Conservation (phyloP, 2,113 vertebrate genomes). For the Tursiops truncatus region DNA sequence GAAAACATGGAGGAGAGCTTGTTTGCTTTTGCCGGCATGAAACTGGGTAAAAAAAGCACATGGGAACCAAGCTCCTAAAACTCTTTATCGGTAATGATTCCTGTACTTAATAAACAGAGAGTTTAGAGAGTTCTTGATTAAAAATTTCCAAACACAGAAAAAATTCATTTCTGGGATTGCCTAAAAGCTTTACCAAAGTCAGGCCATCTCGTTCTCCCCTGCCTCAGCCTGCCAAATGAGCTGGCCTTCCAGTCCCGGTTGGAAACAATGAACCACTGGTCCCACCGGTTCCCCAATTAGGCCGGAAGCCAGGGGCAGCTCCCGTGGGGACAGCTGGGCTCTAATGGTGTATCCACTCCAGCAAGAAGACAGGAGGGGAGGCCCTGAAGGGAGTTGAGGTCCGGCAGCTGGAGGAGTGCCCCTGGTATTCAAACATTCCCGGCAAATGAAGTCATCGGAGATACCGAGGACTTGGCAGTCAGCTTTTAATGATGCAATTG, state of each 20-base stretch:
- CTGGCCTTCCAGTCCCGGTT: conserved; percentile 13
- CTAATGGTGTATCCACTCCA: background rate
- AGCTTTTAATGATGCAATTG: conserved; percentile 24
- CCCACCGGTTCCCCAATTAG: conserved; percentile 69
- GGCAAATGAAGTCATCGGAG: conserved; percentile 68
- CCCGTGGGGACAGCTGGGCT: conserved; percentile 16
- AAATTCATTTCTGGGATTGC: background rate
- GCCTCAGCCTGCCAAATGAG: conserved; percentile 45
- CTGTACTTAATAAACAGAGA: background rate
- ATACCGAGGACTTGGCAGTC: conserved; percentile 38
- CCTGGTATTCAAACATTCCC: conserved; percentile 62
- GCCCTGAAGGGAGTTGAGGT: conserved; percentile 44
- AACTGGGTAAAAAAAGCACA: background rate
- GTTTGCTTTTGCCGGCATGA: background rate
- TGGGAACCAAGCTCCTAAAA: background rate
- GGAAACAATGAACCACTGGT: conserved; percentile 55
- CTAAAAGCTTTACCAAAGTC: conserved; percentile 19
- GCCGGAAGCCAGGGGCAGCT: conserved; percentile 50
- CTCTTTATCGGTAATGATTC: background rate
- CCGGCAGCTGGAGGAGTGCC: conserved; percentile 48
- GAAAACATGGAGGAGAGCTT: background rate
- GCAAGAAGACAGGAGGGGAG: conserved; percentile 46
- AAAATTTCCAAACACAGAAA: conserved; percentile 9
- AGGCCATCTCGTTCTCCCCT: background rate
- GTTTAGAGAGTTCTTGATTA: conserved; percentile 5